Evolutionary conservation across 2,888 invertebrate species (phyloP), one percentile per base, ranked within the genome.

Genomic region (Trissolcus japonicus): DNA sequence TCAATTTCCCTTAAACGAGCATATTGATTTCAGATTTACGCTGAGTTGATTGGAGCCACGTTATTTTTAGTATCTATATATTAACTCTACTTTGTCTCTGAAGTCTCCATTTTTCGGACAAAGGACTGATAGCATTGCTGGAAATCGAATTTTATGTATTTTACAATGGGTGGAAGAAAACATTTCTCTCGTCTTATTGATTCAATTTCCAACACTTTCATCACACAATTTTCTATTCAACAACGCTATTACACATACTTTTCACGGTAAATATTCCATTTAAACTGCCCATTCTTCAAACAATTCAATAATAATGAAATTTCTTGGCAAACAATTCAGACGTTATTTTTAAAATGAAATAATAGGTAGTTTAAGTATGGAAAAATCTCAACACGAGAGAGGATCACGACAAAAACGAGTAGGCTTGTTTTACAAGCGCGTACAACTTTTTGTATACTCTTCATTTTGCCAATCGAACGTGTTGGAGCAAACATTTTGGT

Each of bases 21-120:
- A 68, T 68, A 75, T 75, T 63, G 74, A 75, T 75, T 75, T 75
- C 63, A 74, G 63, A 75, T 68, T 68, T 68, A 68, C 59, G 54
- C 50, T 62, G 68, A 75, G 68, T 68, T 75, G 74, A 75, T 75
- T 62, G 68, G 57, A 75, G 53, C 66, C 43, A 35, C 56, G 74
- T 68, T 68, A 75, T 75, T 75, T 75, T 75, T 68, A 68, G 67
- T 68, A 53, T 57, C 59, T 43, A 61, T 68, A 61, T 68, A 59
- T 68, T 75, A 63, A 68, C 63, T 75, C 48, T 19, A 74, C 67
- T 62, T 74, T 74, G 74, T 74, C 67, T 74, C 54, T 68, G 4
- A 74, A 74, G 74, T 63, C 67, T 59, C 35, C 43, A 60, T 67
- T 74, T 74, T 74, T 74, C 51, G 48, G 62, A 74, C 66, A 74